A percentile compares a stretch with the other conserved stretches of the same genome.
These are phyloP conservation scores for Anarrhichthys ocellatus DNA, from an alignment of 2,113 vertebrate species.

Conservation along the genomic window DNA sequence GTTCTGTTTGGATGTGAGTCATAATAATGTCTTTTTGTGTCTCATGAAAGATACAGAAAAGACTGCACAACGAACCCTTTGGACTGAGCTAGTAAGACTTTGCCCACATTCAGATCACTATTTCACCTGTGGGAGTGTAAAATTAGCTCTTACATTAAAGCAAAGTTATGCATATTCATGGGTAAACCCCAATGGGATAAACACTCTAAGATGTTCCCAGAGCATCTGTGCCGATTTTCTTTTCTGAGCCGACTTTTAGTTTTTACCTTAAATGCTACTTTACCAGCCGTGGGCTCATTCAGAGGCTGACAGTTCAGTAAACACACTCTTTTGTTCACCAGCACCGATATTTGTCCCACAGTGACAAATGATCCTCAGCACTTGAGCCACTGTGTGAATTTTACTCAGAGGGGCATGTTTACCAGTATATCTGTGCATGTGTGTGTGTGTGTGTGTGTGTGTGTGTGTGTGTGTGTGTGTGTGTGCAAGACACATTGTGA, in stretches of 20 bases:
- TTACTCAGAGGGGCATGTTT: neutral
- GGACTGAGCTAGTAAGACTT: constrained; percentile 6
- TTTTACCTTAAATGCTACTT: constrained; percentile 46
- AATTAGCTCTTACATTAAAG: constrained; percentile 36
- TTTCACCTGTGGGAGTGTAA: constrained; percentile 38
- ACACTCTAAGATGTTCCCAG: constrained; percentile 24
- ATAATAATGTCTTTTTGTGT: constrained; percentile 2
- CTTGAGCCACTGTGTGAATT: neutral
- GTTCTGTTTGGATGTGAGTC: constrained; percentile 10
- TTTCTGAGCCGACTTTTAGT: constrained; percentile 36
- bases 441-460: neutral
- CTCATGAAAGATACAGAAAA: neutral
- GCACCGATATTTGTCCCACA: constrained; percentile 16
- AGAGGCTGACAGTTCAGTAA: neutral
- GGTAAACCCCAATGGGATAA: constrained; percentile 20
- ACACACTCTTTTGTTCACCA: constrained; percentile 30
- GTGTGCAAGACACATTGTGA: neutral
- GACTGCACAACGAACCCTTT: neutral
- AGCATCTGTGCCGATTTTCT: constrained; percentile 15
- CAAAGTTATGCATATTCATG: constrained; percentile 53
- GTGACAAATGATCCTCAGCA: constrained; percentile 9
- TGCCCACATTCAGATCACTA: constrained; percentile 38
- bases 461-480: too few relatives aligned
- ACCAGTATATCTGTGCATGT: neutral
- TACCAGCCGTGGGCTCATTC: constrained; percentile 3